Evolutionary conservation across 2,888 invertebrate genomes (phyloP), one percentile per base, ranked within the genome.

Genomic region (Campoplex nolae): DNA sequence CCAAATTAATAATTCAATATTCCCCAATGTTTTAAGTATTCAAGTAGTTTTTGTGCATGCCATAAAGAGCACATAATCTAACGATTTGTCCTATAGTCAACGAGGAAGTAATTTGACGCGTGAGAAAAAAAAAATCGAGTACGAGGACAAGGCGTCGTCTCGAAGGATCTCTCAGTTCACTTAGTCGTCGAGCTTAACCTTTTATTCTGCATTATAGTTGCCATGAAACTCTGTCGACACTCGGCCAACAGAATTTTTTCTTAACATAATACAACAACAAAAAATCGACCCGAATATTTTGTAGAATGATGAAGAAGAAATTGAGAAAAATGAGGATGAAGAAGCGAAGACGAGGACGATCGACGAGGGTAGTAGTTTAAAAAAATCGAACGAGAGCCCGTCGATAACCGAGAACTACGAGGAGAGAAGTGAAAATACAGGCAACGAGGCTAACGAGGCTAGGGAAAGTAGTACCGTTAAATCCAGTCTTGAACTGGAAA

Each of bases 251-350:
- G 62, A 62, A 16, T 32, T 58, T 28, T 32, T 62, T 74, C 54
- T 71, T 35, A 71, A 48, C 45, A 73, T 16, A 42, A 75, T 42
- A 75, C n/a, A 16, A 54, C 23, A 68, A 28, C 38, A 84, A 87
- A 85, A 89, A 86, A 88, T 23, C 42, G 32, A 70, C 77, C 74
- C 81, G 90, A 89, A 89, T 90, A 88, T 92, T 92, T 92, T 92
- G 83, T 92, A 92, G 92, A 92, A 79, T 90, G 90, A 88, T 88
- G 86, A 86, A 83, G 87, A 86, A 88, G 91, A 84, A 84, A 88
- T 83, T 84, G 89, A 90, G 65, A 89, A 68, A 88, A 88, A 80
- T 79, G 75, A 82, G 85, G 87, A 86, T 84, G 91, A 88, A 32
- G 89, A 90, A 85, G 88, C 85, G 88, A 90, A 89, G 62, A 88